Evolutionary conservation across 1,140 invertebrate genomes (phyloP), one percentile per base, ranked within the genome.

Genomic region (Anastrepha ludens): DNA sequence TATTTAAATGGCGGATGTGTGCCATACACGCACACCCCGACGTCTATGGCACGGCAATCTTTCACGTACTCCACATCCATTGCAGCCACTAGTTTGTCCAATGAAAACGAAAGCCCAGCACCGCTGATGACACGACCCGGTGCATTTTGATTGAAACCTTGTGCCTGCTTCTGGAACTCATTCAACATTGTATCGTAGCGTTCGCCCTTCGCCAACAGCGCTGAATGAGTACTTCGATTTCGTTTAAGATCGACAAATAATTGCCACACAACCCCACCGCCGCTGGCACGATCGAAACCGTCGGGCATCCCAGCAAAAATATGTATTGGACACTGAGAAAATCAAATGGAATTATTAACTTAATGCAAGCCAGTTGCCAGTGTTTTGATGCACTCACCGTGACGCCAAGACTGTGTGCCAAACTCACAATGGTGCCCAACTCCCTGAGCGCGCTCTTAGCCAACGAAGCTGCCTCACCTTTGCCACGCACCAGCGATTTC

Each of bases 101-200:
- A 91, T 1, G 96, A 96, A 67, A 98, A 94, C 60, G 97, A 97
- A 15, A 97, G 94, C 15, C 97, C 97, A 5, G 96, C 96, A 0
- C 95, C 97, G 86, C 65, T 94, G 74, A 90, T 94, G 91, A 89
- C 94, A 91, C 88, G 90, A 0, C 90, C 88, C 39, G 90, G 93
- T 89, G 90, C 89, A 89, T 60, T 93, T 89, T 89, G 87, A 87
- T 92, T 93, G 7, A 90, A 91, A 39, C 90, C 90, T 86, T 93
- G 92, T 0, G 91, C 92, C 81, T 91, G 89, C 47, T 90, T 90
- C 59, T 94, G 91, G 88, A 94, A 94, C 55, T 93, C 91, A 39
- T 91, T 89, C 59, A 95, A 90, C 92, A 94, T 93, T 41, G 89
- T 88, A 90, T 94, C 94, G 67, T 94, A 94, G 29, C 94, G 90